These are phyloP conservation scores for Agrochola litura DNA, from an alignment of 2,888 invertebrate species.

Conservation along the genomic window DNA sequence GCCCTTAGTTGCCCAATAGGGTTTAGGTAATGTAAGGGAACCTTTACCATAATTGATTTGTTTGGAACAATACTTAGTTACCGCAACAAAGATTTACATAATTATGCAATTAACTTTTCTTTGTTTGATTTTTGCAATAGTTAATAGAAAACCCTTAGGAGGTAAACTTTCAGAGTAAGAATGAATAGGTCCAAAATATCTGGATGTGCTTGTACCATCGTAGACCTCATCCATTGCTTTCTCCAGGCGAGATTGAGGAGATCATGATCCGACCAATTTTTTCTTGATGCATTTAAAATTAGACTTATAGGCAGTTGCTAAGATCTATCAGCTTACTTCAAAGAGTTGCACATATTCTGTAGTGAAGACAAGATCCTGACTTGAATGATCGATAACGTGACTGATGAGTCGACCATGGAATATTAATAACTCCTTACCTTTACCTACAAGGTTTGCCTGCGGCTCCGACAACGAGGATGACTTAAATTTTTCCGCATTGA, in stretches of 20 bases:
- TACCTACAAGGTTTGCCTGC: conserved; percentile 1
- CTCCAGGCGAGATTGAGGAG: neutral
- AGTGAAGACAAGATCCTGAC: neutral
- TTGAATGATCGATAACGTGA: conserved; percentile 34
- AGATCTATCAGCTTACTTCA: neutral
- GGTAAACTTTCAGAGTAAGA: neutral
- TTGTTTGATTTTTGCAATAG: neutral
- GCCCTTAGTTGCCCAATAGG: conserved; percentile 53
- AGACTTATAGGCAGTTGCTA: neutral
- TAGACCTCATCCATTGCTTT: neutral
- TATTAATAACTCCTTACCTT: conserved; percentile 16
- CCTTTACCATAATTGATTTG: conserved; percentile 34
- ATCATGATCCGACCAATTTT: neutral
- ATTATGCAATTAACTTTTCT: neutral
- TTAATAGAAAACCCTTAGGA: neutral
- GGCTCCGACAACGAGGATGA: neutral
- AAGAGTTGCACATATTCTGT: neutral
- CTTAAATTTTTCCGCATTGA: neutral
- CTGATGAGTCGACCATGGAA: conserved; percentile 24
- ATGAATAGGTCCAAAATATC: no score
- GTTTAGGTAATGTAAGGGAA: conserved; percentile 37
- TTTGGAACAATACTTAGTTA: conserved; percentile 33
- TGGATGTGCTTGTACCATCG: neutral
- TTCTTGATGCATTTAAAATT: neutral
- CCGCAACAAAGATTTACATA: neutral